These are phyloP conservation scores for Girardinichthys multiradiatus DNA, from an alignment of 2,113 vertebrate genomes.

Conservation along the genomic window DNA sequence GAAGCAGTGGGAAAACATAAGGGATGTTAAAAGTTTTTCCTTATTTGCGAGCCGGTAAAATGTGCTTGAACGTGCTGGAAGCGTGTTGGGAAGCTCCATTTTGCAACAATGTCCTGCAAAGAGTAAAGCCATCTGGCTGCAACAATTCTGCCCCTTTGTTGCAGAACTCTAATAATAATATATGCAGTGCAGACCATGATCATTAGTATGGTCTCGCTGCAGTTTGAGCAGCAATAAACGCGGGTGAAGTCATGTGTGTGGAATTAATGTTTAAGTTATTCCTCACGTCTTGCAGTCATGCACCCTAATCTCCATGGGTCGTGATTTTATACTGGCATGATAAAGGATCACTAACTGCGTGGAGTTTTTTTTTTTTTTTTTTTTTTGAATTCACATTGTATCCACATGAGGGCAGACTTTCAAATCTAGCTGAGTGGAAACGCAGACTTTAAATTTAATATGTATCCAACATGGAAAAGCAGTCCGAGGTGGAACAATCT, in stretches of 20 bases:
- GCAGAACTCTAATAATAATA: constrained; percentile 17
- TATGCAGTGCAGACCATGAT: background rate
- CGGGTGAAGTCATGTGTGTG: background rate
- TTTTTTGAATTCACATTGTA: constrained; percentile 35
- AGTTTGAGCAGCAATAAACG: constrained; percentile 15
- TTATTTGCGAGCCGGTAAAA: background rate
- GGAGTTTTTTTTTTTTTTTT: constrained; percentile 23
- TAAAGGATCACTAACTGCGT: constrained; percentile 48
- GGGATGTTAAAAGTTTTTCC: background rate
- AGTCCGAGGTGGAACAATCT: constrained; percentile 13
- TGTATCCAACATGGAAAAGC: constrained; percentile 27
- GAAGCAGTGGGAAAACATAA: background rate
- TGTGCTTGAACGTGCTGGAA: background rate
- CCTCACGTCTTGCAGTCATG: constrained; percentile 9
- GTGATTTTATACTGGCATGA: constrained; percentile 56
- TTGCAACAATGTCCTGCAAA: background rate
- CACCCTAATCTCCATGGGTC: constrained; percentile 37
- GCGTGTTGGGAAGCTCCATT: background rate
- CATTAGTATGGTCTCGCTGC: background rate
- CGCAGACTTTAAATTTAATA: constrained; percentile 30
- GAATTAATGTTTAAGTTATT: background rate
- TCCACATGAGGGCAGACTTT: constrained; percentile 79
- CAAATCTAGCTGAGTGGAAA: constrained; percentile 32
- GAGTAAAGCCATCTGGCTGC: background rate
- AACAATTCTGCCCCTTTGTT: background rate